Evolutionary conservation across 92 coral and sea anemone genomes (phyloP), one percentile per base, ranked within the genome.

Genomic region (Meandrina meandrites): DNA sequence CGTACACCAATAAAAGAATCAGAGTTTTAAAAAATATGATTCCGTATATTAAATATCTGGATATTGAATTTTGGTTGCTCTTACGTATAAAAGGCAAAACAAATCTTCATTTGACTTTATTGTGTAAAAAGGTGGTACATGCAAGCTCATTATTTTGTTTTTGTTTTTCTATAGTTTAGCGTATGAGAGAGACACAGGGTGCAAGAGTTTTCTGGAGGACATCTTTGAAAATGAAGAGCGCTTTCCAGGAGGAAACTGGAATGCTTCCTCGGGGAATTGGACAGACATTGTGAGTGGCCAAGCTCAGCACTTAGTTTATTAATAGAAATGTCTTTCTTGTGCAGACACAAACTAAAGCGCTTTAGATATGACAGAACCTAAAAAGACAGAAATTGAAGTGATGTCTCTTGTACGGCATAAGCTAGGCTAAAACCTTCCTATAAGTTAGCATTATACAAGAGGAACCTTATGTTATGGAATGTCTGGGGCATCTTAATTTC

Each of bases 191-290:
- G 99, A 97, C 69, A 88, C 95, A 21, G 99, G 99, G 1, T 95
- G 96, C 86, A 97, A 89, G 81, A 84, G 81, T 34, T 97, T 91
- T 40, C 80, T 93, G 36, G 99, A 97, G 62, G 99, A 97, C 84
- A 89, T 94, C 83, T 97, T 93, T 84, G 98, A 97, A 79, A 93
- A 90, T 47, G 94, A 95, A 75, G 87, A 90, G 18, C 96, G 99
- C 3, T 53, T 93, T 17, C 96, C 97, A 27, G 99, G 97, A 28
- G 94, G 91, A 28, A 80, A 86, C 66, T 97, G 98, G 97, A 89
- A 87, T 2, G 84, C 91, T 32, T 85, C 96, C 37, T 32, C 93
- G 0, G 81, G 84, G 24, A 89, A 76, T 22, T 97, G 99, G 99
- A 89, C 99, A 22, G 99, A 97, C 76, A 92, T 93, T 56, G 99